Evolutionary conservation across 1,140 invertebrate genomes (phyloP).

Genomic region (Hetaerina americana): DNA sequence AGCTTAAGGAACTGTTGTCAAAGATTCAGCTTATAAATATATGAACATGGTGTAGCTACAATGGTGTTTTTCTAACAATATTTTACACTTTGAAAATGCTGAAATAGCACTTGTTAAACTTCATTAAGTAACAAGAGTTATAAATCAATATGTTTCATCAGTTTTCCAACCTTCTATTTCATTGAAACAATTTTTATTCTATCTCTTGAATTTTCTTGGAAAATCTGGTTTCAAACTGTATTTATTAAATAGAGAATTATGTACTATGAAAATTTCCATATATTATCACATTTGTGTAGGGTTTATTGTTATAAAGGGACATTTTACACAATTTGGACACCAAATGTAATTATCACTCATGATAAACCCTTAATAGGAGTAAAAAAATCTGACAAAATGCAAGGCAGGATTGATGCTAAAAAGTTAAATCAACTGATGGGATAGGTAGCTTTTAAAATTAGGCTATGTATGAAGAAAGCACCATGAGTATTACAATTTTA

Average conservation of each 20-base stretch:
- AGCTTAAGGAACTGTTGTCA: background rate
- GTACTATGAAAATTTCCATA: background rate
- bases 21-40: too few relatives aligned
- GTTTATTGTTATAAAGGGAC: background rate
- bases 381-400: background rate
- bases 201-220: background rate
- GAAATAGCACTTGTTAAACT: too few relatives aligned
- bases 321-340: background rate
- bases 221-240: background rate
- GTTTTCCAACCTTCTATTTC: background rate
- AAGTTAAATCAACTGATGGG: background rate
- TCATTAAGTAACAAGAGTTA: background rate
- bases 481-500: background rate
- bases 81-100: background rate
- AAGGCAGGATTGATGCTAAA: background rate
- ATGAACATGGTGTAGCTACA: background rate
- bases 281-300: background rate
- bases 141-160: background rate
- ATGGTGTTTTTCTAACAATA: background rate
- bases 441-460: background rate
- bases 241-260: background rate
- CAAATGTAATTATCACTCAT: background rate
- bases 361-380: background rate
- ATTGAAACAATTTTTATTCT: background rate
- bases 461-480: background rate